Percentiles rank a stretch among this genome's conserved stretches.
phyloP scores from a whole-genome alignment of 2,113 vertebrate genomes.

The Bufo gargarizans region DNA sequence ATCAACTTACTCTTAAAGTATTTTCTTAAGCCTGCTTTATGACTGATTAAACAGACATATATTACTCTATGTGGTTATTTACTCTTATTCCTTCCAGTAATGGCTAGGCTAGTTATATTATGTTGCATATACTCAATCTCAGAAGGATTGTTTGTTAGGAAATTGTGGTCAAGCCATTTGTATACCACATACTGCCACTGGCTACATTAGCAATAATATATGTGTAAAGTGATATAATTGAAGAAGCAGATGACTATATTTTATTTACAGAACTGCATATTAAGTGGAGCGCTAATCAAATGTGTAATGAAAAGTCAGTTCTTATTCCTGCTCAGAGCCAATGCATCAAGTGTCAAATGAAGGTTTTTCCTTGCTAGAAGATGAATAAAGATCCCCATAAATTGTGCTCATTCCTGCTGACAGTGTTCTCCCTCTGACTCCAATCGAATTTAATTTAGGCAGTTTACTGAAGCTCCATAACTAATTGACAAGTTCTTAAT shows the following conservation, averaged over 20 bases:
- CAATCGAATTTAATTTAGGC: conserved; percentile 61
- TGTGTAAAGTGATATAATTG: conserved; percentile 34
- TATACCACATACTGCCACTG: not conserved
- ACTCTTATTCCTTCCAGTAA: not conserved
- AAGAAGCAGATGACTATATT: not conserved
- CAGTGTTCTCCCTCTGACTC: conserved; percentile 51
- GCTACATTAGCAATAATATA: conserved; percentile 22
- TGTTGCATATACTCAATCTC: not conserved
- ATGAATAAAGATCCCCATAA: conserved; percentile 53
- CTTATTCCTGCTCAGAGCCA: not conserved
- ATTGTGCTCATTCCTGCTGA: conserved; percentile 56
- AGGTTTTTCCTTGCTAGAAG: conserved; percentile 20
- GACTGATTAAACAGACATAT: not conserved
- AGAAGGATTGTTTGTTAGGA: not conserved
- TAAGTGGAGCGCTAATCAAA: conserved; percentile 49
- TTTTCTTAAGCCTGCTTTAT: not conserved
- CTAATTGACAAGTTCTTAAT: conserved; percentile 64
- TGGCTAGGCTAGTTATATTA: conserved; percentile 21
- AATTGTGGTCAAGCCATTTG: conserved; percentile 19
- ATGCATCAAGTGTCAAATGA: conserved; percentile 49
- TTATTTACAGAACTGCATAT: conserved; percentile 25
- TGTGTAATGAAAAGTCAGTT: conserved; percentile 19
- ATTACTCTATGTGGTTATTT: not conserved
- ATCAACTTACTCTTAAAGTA: not conserved
- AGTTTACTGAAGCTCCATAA: conserved; percentile 60